Evolutionary conservation across 2,113 vertebrate species (phyloP), one percentile per base, ranked within the genome.

Genomic region (Tetraodon nigroviridis): DNA sequence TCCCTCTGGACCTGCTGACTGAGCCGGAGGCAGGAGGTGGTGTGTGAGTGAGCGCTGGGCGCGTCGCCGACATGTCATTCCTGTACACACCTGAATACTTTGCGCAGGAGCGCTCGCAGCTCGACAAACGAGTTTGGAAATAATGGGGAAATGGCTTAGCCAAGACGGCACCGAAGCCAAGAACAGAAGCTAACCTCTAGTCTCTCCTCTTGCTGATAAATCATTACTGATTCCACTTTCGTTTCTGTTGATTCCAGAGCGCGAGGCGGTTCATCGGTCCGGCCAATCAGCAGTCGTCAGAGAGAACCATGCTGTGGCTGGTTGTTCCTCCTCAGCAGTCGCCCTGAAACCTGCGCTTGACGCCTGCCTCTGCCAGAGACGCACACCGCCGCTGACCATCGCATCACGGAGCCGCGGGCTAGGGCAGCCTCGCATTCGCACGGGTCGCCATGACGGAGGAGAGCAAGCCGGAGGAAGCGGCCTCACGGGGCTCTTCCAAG

Each of bases 71-170:
- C 40, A 17, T 61, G 46, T 69, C 55, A 75, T 63, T 73, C 66
- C 27, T 6, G 68, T 51, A 68, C 72, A 73, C 69, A 75, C 78
- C 75, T 83, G 68, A 67, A 61, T 14, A 12, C 37, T 16, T 57
- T 52, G 20, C 14, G 41, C 45, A 20, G 45, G 71, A 58, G 47
- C 64, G 67, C 32, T n/a, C 0, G 13, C 61, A 81, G 62, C 69
- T 45, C 6, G 79, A 76, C 55, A 0, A 75, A 86, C 84, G 11
- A 48, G 84, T 84, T 84, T 32, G 59, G 64, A 56, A 45, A 64
- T 71, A 65, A 80, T 61, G 54, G 29, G 60, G 48, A 79, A 84
- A 65, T 55, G 22, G 61, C 32, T 18, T 5, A 2, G 70, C 20
- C 17, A 46, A 13, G 45, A 14, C n/a, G n/a, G n/a, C n/a, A n/a